These are phyloP conservation scores for Chondrilla cf. caribensis DNA, from an alignment of 37 sponge, comb jelly and placozoan species.

Conservation along the genomic window DNA sequence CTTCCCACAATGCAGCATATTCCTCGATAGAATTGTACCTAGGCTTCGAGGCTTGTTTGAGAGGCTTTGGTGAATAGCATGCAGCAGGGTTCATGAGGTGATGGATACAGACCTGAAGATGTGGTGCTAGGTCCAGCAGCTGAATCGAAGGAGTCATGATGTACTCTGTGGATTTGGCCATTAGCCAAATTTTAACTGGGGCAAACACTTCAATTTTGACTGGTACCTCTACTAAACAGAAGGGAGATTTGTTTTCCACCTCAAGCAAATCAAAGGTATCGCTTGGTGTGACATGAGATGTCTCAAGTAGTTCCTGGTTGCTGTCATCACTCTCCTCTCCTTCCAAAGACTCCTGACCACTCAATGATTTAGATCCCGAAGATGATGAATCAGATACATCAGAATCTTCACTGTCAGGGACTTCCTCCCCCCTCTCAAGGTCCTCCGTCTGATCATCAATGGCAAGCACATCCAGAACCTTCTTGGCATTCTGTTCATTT, in stretches of 20 bases:
- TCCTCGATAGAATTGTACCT: constrained; percentile 21
- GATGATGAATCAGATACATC: neutral
- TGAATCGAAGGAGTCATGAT: constrained; percentile 21
- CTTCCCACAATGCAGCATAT: constrained; percentile 38
- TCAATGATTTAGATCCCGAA: too few relatives aligned
- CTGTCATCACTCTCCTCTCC: neutral
- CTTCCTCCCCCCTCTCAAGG: neutral
- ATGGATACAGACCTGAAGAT: constrained; percentile 38
- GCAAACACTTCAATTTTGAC: neutral
- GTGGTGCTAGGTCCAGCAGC: constrained; percentile 51
- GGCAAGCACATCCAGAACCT: neutral
- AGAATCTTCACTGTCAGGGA: neutral
- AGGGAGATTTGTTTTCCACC: neutral
- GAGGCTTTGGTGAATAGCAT: constrained; percentile 21
- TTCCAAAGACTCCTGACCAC: neutral
- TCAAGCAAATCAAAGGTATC: neutral
- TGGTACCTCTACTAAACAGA: neutral
- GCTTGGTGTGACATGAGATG: neutral
- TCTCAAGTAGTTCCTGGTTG: neutral
- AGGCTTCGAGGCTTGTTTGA: constrained; percentile 13
- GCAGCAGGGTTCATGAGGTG: constrained; percentile 33
- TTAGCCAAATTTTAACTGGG: neutral
- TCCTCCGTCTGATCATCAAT: neutral
- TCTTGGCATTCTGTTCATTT: too few relatives aligned
- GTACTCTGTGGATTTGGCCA: neutral